Evolutionary conservation across 2,797 vertebrate genomes (phyloP), one percentile per base, ranked within the genome.

Genomic region (Dipus sagitta): DNA sequence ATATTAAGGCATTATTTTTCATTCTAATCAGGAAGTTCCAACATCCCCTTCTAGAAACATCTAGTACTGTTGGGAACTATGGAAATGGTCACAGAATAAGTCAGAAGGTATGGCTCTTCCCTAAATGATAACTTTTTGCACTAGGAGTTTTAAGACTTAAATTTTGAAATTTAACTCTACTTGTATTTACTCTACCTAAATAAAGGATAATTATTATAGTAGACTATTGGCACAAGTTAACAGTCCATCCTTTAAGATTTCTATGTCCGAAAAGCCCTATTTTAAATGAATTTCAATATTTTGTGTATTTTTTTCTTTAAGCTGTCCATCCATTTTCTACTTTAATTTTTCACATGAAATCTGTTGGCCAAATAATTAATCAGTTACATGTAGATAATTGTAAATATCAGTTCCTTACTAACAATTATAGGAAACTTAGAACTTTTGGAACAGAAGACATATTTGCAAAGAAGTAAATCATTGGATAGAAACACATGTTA

Each of bases 271-370:
- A 78, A 87, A 87, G 23, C 52, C 18, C 82, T 80, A 83, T 78
- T 85, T 93, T 71, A 90, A 94, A 90, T 71, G 0, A 3, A 86
- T 42, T 76, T 92, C 82, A 82, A 54, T 81, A 34, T 78, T 91
- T 93, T 90, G 52, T 86, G 0, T 86, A 77, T 82, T 86, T 92
- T 92, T 83, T 84, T 79, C 70, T 72, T 80, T 71, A 23, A 88
- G n/a, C 2, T 88, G 28, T 87, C 58, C 38, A 92, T 65, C 38
- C 6, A 83, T 54, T 94, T 95, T 83, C 34, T 62, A 93, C 64
- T 89, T 89, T 86, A 94, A 72, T 88, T 91, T 92, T 32, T 89
- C 71, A 87, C 26, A 18, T 86, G 60, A 84, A n/a, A 89, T 85
- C 26, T 67, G 52, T 34, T 87, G 60, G 24, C 28, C 76, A 65